A percentile compares a stretch with the other conserved stretches of the same genome.
phyloP scores from a whole-genome alignment of 2,797 vertebrate species.

The Semaprochilodus insignis region DNA sequence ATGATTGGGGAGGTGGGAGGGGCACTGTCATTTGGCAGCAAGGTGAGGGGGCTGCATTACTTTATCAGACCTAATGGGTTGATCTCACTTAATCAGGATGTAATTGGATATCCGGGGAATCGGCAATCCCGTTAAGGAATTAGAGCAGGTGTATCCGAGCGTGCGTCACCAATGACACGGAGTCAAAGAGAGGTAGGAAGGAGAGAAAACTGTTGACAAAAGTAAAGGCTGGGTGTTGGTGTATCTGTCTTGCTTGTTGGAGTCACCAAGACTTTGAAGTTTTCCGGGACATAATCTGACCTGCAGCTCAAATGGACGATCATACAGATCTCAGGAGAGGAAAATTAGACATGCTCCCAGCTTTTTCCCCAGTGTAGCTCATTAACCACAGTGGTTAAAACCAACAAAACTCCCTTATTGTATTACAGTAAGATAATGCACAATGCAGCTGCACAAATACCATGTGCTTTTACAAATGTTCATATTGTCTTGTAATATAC shows the following conservation, averaged over 20 bases:
- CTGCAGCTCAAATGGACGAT: background rate
- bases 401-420: no score
- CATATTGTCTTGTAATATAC: no score
- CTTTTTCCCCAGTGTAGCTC: no score
- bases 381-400: no score
- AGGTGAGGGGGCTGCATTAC: constrained; percentile 68
- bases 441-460: no score
- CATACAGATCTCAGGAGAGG: background rate
- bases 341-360: no score
- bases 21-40: constrained; percentile 33
- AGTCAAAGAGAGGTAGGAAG: constrained; percentile 33
- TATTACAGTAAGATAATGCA: no score
- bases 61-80: constrained; percentile 78
- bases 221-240: background rate
- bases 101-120: constrained; percentile 80
- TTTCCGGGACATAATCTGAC: background rate
- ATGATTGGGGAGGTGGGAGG: background rate
- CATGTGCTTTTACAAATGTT: no score
- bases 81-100: constrained; percentile 77
- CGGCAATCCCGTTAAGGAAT: constrained; percentile 80
- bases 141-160: constrained; percentile 71
- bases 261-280: background rate
- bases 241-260: background rate
- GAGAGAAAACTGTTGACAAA: background rate
- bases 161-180: constrained; percentile 73